These are phyloP conservation scores for Galeruca laticollis DNA, from an alignment of 2,888 invertebrate species.

Conservation along the genomic window DNA sequence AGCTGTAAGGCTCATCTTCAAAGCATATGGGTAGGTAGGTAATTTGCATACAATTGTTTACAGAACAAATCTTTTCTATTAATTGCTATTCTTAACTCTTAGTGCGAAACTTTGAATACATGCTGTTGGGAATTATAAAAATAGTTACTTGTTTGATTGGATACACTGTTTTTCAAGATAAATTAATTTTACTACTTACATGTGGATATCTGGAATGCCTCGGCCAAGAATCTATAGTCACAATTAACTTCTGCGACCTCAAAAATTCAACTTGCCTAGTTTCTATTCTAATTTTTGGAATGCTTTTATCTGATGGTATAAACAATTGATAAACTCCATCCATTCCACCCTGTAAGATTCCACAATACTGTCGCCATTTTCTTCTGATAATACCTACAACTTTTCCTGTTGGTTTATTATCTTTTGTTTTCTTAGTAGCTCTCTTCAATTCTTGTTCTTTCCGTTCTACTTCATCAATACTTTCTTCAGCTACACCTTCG, in stretches of 20 bases:
- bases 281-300: slow-evolving; percentile 96
- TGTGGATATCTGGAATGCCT: slow-evolving; percentile 91
- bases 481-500: slow-evolving; percentile 73
- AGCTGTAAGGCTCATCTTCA: too few relatives aligned
- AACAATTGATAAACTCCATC: slow-evolving; percentile 85
- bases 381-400: slow-evolving; percentile 96
- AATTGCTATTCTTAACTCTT: too few relatives aligned
- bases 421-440: slow-evolving; percentile 52
- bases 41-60: too few relatives aligned
- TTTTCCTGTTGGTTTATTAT: slow-evolving; percentile 74
- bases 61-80: too few relatives aligned
- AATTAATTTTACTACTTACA: slow-evolving; percentile 61
- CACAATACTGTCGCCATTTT: slow-evolving; percentile 95
- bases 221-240: slow-evolving; percentile 97
- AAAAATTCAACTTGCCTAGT: slow-evolving; percentile 89
- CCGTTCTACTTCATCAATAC: slow-evolving; percentile 76
- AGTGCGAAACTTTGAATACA: too few relatives aligned
- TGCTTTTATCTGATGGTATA: slow-evolving; percentile 92
- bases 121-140: too few relatives aligned
- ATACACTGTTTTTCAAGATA: too few relatives aligned
- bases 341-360: slow-evolving; percentile 86
- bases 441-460: slow-evolving; percentile 66
- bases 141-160: too few relatives aligned
- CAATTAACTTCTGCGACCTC: slow-evolving; percentile 88
- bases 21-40: too few relatives aligned